phyloP scores from a whole-genome alignment of 1,140 invertebrate genomes.

The Drosophila nasuta region DNA sequence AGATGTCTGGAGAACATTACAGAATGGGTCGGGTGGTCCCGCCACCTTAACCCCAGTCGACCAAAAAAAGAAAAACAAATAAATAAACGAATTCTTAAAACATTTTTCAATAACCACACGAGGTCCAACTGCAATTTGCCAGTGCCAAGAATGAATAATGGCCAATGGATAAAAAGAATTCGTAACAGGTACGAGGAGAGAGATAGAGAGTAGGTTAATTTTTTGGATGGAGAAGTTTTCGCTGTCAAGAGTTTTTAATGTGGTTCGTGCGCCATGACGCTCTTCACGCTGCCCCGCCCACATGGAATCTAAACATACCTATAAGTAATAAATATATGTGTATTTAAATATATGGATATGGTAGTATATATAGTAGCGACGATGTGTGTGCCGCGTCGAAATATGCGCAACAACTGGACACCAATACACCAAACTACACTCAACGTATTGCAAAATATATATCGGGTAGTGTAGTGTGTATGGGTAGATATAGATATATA shows the following conservation, averaged over 20 bases:
- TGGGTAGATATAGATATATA: constrained; percentile 40
- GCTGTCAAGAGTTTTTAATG: constrained; percentile 29
- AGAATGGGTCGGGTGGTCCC: not conserved
- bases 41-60: not conserved
- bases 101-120: constrained; percentile 39
- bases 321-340: constrained; percentile 38
- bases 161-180: not conserved
- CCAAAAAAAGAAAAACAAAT: constrained; percentile 8
- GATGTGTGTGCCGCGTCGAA: constrained; percentile 68
- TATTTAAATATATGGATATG: constrained; percentile 17
- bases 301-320: constrained; percentile 61
- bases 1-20: constrained; percentile 36
- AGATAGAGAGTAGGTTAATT: not conserved
- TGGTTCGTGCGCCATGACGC: constrained; percentile 13
- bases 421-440: constrained; percentile 48
- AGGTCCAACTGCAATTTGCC: constrained; percentile 30
- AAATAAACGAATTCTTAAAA: constrained; percentile 32
- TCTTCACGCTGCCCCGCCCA: constrained; percentile 12
- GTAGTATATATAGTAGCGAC: constrained; percentile 29
- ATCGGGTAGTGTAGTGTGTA: constrained; percentile 17
- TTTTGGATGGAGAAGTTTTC: constrained; percentile 24
- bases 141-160: constrained; percentile 41
- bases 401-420: constrained; percentile 77
- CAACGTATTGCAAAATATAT: constrained; percentile 2
- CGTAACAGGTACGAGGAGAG: constrained; percentile 27